Conservation (phyloP, 2,113 vertebrate genomes). For the Catagonus wagneri region DNA sequence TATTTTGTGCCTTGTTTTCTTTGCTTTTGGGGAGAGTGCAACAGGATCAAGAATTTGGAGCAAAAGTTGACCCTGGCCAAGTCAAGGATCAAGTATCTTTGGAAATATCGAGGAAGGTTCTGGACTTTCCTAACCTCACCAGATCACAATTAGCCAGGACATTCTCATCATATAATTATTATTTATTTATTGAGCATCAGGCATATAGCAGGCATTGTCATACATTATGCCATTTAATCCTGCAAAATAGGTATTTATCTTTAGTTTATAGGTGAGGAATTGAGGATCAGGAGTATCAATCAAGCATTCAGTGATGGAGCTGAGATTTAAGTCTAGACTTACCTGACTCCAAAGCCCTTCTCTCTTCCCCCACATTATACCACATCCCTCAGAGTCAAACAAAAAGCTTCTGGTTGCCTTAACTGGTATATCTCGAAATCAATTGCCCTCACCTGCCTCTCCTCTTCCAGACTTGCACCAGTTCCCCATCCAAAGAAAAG, state of each 20-base stretch:
- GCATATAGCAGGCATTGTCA: constrained; percentile 9
- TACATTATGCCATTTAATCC: constrained; percentile 32
- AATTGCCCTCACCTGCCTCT: neutral
- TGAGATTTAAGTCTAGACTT: constrained; percentile 15
- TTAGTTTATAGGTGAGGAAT: constrained; percentile 28
- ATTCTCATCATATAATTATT: constrained; percentile 3
- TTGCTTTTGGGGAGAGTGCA: neutral
- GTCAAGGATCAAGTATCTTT: neutral
- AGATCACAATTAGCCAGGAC: constrained; percentile 24
- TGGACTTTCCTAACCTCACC: neutral
- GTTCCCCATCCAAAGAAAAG: neutral
- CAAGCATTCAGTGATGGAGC: neutral
- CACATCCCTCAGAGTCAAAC: neutral
- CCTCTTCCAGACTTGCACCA: neutral
- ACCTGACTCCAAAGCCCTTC: neutral
- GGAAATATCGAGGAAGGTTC: constrained; percentile 12
- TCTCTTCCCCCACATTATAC: neutral
- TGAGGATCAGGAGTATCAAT: constrained; percentile 3
- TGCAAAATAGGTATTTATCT: constrained; percentile 14
- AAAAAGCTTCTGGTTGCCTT: neutral
- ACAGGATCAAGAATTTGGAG: constrained; percentile 1
- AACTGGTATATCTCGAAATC: neutral
- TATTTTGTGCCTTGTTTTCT: neutral
- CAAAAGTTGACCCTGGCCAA: neutral
- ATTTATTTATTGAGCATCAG: constrained; percentile 27